These are phyloP conservation scores for Apotomis capreana DNA, from an alignment of 2,888 invertebrate genomes.

Conservation along the genomic window DNA sequence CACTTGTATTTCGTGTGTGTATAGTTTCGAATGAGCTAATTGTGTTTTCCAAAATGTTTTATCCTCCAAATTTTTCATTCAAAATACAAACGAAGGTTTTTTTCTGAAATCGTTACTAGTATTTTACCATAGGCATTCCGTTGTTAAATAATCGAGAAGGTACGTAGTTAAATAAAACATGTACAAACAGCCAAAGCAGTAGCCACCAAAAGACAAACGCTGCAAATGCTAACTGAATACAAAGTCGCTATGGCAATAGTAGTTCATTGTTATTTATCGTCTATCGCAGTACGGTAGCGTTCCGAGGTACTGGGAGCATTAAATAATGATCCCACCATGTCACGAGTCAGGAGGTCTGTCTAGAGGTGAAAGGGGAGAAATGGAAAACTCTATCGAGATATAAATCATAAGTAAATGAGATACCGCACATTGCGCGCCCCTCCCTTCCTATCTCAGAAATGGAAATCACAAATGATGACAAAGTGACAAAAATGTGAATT, in stretches of 20 bases:
- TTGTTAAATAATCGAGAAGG: no score
- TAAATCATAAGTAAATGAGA: constrained; percentile 77
- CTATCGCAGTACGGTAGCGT: constrained; percentile 34
- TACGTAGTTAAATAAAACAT: neutral
- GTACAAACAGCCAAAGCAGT: neutral
- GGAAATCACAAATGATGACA: constrained; percentile 69
- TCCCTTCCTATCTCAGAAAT: constrained; percentile 61
- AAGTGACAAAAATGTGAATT: constrained; percentile 65
- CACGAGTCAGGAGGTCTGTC: constrained; percentile 48
- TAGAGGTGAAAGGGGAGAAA: constrained; percentile 61
- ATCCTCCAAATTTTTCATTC: no score
- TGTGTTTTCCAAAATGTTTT: no score
- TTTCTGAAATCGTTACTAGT: no score
- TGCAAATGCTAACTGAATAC: constrained; percentile 36
- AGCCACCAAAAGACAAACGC: constrained; percentile 26
- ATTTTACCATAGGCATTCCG: no score
- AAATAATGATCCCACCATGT: constrained; percentile 57
- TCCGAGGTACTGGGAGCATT: constrained; percentile 35
- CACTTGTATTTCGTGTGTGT: no score
- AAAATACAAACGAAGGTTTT: no score
- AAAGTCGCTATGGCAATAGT: constrained; percentile 31
- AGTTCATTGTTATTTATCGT: constrained; percentile 39
- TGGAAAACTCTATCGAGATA: constrained; percentile 67
- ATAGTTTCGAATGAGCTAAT: no score
- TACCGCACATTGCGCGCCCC: constrained; percentile 62